Evolutionary conservation across 2,888 invertebrate genomes (phyloP).

Genomic region (Tineola bisselliella): DNA sequence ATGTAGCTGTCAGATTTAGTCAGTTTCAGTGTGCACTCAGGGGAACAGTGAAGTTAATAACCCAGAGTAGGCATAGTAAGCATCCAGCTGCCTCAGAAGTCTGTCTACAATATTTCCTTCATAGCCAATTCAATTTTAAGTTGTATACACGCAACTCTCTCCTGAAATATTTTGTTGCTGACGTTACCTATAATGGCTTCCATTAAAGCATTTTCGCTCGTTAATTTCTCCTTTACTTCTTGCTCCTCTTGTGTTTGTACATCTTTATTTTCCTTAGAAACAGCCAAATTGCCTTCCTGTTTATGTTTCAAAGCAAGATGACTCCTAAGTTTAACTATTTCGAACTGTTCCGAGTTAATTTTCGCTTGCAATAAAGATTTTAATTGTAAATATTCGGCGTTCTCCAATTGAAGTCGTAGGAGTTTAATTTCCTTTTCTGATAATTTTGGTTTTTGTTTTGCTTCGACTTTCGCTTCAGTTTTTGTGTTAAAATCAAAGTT

Average conservation of each 20-base stretch:
- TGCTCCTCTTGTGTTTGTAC: constrained; percentile 44
- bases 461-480: constrained; percentile 25
- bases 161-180: constrained; percentile 76
- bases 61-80: no score
- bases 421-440: constrained; percentile 68
- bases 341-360: constrained; percentile 77
- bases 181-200: constrained; percentile 75
- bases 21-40: no score
- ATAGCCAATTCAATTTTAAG: constrained; percentile 75
- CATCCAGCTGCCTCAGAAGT: not conserved
- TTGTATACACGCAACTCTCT: constrained; percentile 75
- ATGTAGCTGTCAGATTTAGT: no score
- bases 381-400: constrained; percentile 72
- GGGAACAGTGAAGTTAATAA: no score
- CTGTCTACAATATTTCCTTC: constrained; percentile 54
- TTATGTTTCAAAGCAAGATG: constrained; percentile 61
- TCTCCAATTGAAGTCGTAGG: constrained; percentile 71
- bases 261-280: constrained; percentile 44
- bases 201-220: constrained; percentile 73
- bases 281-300: constrained; percentile 37
- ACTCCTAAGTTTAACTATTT: constrained; percentile 73
- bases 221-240: constrained; percentile 46
- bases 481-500: constrained; percentile 30
- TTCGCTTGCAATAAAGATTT: constrained; percentile 75
- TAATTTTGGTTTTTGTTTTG: constrained; percentile 51